Base-by-base conservation (phyloP, 64 coral and sea anemone genomes). In the Montipora capricornis region DNA sequence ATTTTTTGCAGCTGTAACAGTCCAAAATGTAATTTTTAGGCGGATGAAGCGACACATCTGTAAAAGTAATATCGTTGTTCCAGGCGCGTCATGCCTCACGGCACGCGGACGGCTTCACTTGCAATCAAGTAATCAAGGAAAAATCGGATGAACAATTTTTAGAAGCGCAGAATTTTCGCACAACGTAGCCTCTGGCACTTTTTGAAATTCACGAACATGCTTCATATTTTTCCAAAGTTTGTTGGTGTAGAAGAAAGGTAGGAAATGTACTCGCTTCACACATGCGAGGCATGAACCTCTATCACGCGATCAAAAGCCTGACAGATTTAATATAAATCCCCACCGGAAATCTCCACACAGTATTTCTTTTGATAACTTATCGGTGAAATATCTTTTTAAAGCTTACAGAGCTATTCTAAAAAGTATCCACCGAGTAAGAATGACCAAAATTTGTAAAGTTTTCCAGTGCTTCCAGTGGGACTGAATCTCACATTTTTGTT, bases 41-140 rank as follows among this genome's bases (percentile, higher is more conserved):
- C 24, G 17, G 5, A 71, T 51, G 22, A 47, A 49, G 45, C 64
- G 82, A 46, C 66, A 86, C 82, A 86, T 86, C 82, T 86, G 82
- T 71, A 86, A 86, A 86, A 86, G 62, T 86, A 86, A 86, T 86
- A 86, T 11, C 0, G 11, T 71, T 86, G 82, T 68, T 22, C 50
- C 46, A 45, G 20, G 66, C 58, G 46, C 62, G 66, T 46, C 58
- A 64, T 64, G 46, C 64, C 64, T 86, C 82, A 86, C 82, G 81
- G 81, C 81, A 84, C 6, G 53, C 37, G 37, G 37, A 11, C 66
- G 82, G 45, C 44, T 71, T 86, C 17, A 20, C 48, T 86, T 86
- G 37, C 37, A 37, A 37, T 37, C 37, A 37, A 37, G 37, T 37
- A 86, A 86, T 86, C 45, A 69, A 19, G 8, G n/a, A 47, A 47